phyloP scores from a whole-genome alignment of 1,140 invertebrate species.

The Drosophila hydei region DNA sequence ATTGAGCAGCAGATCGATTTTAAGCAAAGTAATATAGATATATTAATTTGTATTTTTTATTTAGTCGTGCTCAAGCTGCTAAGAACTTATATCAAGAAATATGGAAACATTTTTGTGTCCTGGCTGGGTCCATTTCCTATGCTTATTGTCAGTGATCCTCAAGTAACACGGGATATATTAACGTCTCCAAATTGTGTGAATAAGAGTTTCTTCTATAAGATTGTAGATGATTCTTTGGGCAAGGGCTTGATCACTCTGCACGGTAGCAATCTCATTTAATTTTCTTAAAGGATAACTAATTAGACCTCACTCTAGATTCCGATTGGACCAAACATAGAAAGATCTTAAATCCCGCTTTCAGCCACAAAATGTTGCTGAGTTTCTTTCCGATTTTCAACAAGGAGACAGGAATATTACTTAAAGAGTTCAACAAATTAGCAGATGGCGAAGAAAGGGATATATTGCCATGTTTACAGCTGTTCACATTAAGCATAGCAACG shows the following conservation, averaged over 20 bases:
- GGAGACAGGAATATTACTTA: background rate
- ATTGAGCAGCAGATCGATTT: too few species aligned
- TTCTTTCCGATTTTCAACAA: conserved; percentile 5
- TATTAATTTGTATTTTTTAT: background rate
- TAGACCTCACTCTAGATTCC: background rate
- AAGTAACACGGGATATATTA: conserved; percentile 6
- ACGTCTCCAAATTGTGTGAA: conserved; percentile 13
- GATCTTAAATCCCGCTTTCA: conserved; percentile 5
- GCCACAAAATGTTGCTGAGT: conserved; percentile 3
- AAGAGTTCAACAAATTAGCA: background rate
- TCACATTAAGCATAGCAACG: conserved; percentile 1
- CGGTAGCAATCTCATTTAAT: background rate
- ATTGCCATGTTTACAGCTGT: background rate
- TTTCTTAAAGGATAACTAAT: background rate
- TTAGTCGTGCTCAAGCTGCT: background rate
- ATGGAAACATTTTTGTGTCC: background rate
- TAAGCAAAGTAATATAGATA: too few species aligned
- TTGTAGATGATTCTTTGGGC: background rate
- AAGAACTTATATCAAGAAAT: background rate
- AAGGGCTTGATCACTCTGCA: background rate
- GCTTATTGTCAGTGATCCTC: conserved; percentile 13
- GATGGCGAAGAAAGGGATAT: background rate
- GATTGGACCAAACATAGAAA: conserved; percentile 3
- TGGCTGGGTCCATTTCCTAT: conserved; percentile 3
- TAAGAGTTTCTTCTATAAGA: conserved; percentile 1